phyloP scores from a whole-genome alignment of 2,113 vertebrate genomes.

The Callochromis pleurospilus region DNA sequence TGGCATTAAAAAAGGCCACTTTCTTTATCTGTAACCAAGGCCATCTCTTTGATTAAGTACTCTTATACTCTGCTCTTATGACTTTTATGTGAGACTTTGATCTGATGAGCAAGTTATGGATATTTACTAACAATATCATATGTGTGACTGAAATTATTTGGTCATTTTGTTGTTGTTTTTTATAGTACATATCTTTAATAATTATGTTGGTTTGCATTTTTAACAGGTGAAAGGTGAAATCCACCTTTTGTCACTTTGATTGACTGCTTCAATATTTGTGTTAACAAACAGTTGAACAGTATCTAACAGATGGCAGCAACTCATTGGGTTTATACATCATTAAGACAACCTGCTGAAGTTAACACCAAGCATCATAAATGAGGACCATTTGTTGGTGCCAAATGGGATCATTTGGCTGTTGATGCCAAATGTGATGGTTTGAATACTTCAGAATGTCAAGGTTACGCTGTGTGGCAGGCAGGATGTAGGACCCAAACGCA shows the following conservation, averaged over 20 bases:
- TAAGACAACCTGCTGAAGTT: neutral
- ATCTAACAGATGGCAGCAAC: neutral
- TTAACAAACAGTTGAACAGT: neutral
- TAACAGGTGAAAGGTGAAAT: neutral
- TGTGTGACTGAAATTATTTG: neutral
- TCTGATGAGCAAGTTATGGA: neutral
- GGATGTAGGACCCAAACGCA: neutral
- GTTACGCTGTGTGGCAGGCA: neutral
- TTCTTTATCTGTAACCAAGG: neutral
- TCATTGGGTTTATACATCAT: neutral
- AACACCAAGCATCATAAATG: neutral
- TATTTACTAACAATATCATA: neutral
- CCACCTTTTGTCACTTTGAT: neutral
- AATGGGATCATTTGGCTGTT: neutral
- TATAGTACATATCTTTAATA: neutral
- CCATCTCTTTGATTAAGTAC: neutral
- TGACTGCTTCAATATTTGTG: neutral
- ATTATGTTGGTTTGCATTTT: neutral
- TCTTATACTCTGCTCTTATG: neutral
- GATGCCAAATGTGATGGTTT: neutral
- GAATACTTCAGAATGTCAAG: neutral
- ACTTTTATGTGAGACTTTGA: neutral
- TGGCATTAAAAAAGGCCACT: neutral
- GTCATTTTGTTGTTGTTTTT: neutral
- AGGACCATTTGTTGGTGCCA: neutral